Conservation (phyloP, 1,140 invertebrate species). For the Chrysomallon squamiferum region DNA sequence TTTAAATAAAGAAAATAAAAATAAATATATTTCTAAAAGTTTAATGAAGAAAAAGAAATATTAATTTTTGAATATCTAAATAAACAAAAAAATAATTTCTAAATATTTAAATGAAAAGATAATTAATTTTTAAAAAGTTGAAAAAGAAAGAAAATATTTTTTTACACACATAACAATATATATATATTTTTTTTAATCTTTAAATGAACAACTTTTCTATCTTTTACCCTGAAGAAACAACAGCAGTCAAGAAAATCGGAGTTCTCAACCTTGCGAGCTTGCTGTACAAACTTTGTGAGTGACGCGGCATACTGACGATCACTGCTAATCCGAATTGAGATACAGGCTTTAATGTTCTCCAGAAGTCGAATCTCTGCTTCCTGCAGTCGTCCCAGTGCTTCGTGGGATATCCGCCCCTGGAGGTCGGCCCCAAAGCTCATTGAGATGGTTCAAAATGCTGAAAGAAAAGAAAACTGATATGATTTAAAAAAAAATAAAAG, state of each 20-base stretch:
- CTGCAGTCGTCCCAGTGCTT: constrained; percentile 83
- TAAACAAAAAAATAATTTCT: too few relatives aligned
- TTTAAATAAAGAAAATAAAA: too few relatives aligned
- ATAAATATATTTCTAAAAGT: too few relatives aligned
- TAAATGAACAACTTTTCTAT: not conserved
- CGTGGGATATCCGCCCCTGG: constrained; percentile 76
- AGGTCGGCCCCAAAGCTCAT: constrained; percentile 88
- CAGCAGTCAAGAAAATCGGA: constrained; percentile 28
- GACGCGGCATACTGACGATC: constrained; percentile 88
- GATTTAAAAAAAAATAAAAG: too few relatives aligned
- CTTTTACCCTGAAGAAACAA: constrained; percentile 34
- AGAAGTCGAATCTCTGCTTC: constrained; percentile 89
- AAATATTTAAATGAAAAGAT: too few relatives aligned
- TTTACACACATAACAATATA: too few relatives aligned
- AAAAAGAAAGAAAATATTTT: too few relatives aligned
- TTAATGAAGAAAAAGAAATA: too few relatives aligned
- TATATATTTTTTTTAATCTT: too few relatives aligned
- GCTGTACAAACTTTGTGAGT: constrained; percentile 77
- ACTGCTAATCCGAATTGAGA: constrained; percentile 84
- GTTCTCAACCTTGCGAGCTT: constrained; percentile 74
- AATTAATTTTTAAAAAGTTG: too few relatives aligned
- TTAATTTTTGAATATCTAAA: too few relatives aligned
- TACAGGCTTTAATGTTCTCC: constrained; percentile 85
- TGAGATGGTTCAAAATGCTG: not conserved
- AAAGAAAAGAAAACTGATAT: too few relatives aligned